These are phyloP conservation scores for Drosophila maculinotata DNA, from an alignment of 2,888 invertebrate species.

Conservation along the genomic window DNA sequence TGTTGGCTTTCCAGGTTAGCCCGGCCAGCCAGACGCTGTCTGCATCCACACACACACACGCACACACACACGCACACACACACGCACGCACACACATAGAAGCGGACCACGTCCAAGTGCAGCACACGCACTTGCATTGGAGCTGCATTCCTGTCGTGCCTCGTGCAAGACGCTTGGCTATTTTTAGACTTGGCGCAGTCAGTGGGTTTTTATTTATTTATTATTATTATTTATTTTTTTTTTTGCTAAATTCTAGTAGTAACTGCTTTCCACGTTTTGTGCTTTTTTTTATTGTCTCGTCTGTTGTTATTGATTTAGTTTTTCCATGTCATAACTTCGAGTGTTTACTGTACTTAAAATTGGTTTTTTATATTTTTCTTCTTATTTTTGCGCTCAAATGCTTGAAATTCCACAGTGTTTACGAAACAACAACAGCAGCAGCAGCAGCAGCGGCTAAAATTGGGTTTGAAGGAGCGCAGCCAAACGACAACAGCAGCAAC, in stretches of 20 bases:
- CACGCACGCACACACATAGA: slow-evolving; percentile 12
- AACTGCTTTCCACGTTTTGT: slow-evolving; percentile 17
- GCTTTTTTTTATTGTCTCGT: slow-evolving; percentile 14
- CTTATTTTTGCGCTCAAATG: slow-evolving; percentile 44
- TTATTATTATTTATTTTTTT: slow-evolving; percentile 13
- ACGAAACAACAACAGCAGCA: slow-evolving; percentile 31
- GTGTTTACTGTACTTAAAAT: slow-evolving; percentile 63
- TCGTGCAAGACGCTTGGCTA: slow-evolving; percentile 58
- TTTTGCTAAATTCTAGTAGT: slow-evolving; percentile 9
- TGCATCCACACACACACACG: slow-evolving; percentile 46
- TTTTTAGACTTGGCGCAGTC: slow-evolving; percentile 70
- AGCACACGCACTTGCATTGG: slow-evolving; percentile 57
- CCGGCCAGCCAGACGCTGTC: slow-evolving; percentile 65
- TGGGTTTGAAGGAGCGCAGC: slow-evolving; percentile 51
- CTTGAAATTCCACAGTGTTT: slow-evolving; percentile 59
- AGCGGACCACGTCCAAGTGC: slow-evolving; percentile 24
- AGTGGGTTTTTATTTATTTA: slow-evolving; percentile 53
- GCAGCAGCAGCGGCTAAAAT: slow-evolving; percentile 27
- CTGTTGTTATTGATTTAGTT: slow-evolving; percentile 59
- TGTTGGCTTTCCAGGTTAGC: slow-evolving; percentile 56
- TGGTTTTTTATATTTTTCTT: slow-evolving; percentile 6
- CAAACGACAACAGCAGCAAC: slow-evolving; percentile 35
- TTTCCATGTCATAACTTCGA: slow-evolving; percentile 45
- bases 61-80: slow-evolving; percentile 15
- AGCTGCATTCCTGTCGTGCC: slow-evolving; percentile 75